Percentiles rank a stretch among this genome's conserved stretches.
These are phyloP conservation scores for Aphyosemion australe DNA, from an alignment of 2,113 vertebrate species.

Conservation along the genomic window DNA sequence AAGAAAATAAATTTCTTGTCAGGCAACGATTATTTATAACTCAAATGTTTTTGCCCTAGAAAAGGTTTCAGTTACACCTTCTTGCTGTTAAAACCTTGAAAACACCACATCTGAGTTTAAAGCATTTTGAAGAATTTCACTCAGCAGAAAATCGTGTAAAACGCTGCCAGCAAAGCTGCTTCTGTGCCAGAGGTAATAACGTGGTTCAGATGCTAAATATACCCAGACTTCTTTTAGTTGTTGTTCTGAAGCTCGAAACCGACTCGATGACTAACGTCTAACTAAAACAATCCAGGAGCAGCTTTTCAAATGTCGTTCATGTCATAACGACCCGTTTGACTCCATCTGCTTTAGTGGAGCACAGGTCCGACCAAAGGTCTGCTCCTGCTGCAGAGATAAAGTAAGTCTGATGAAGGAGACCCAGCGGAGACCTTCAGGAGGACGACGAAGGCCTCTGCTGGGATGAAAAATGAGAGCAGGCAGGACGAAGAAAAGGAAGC, in stretches of 20 bases:
- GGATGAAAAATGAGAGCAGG: constrained; percentile 5
- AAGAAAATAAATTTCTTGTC: too few relatives aligned
- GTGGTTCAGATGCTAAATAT: constrained; percentile 8
- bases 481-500: not conserved
- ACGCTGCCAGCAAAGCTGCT: too few relatives aligned
- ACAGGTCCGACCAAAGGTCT: constrained; percentile 23
- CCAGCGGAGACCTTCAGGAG: constrained; percentile 13
- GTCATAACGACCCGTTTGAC: not conserved
- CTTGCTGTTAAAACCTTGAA: too few relatives aligned
- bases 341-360: not conserved
- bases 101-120: too few relatives aligned
- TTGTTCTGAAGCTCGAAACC: not conserved
- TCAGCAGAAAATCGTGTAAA: too few relatives aligned
- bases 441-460: accelerated
- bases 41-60: too few relatives aligned
- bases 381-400: constrained; percentile 43
- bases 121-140: too few relatives aligned
- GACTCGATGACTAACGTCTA: not conserved
- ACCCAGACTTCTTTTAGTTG: not conserved
- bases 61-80: too few relatives aligned
- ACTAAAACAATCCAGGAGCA: constrained; percentile 19
- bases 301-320: constrained; percentile 37
- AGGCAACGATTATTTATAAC: too few relatives aligned
- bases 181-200: not conserved
- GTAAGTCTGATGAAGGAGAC: not conserved